These are phyloP conservation scores for Alethe castanea DNA, from an alignment of 2,113 vertebrate species.

Conservation along the genomic window DNA sequence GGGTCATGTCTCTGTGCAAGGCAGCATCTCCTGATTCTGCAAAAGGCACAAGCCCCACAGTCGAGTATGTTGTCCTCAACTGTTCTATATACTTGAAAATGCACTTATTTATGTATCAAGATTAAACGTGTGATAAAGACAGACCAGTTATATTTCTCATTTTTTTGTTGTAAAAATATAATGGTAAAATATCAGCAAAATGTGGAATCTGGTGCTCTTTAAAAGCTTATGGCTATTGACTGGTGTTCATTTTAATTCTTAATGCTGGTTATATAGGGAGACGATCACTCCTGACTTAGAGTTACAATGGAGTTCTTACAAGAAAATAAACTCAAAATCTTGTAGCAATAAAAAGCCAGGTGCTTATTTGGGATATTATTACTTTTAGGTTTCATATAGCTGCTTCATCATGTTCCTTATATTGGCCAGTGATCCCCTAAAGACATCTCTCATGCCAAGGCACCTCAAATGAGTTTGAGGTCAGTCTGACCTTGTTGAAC, in stretches of 20 bases:
- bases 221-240: background rate
- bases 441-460: background rate
- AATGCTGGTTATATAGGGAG: background rate
- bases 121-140: background rate
- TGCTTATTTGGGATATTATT: background rate
- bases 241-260: background rate
- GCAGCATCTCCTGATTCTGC: background rate
- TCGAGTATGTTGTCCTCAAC: background rate
- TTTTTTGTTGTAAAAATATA: background rate
- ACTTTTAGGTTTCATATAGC: background rate
- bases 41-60: background rate
- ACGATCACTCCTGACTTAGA: background rate
- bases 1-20: background rate
- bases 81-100: background rate
- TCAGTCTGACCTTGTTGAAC: background rate
- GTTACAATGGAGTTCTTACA: background rate
- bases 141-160: background rate
- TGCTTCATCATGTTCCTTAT: conserved; percentile 7
- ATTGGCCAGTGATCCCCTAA: background rate
- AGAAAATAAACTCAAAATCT: conserved; percentile 20
- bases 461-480: background rate
- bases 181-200: background rate
- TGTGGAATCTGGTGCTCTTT: background rate
- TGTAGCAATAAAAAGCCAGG: background rate
- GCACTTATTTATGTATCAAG: background rate